phyloP scores from a whole-genome alignment of 2,797 vertebrate genomes.

The Borostomias antarcticus region DNA sequence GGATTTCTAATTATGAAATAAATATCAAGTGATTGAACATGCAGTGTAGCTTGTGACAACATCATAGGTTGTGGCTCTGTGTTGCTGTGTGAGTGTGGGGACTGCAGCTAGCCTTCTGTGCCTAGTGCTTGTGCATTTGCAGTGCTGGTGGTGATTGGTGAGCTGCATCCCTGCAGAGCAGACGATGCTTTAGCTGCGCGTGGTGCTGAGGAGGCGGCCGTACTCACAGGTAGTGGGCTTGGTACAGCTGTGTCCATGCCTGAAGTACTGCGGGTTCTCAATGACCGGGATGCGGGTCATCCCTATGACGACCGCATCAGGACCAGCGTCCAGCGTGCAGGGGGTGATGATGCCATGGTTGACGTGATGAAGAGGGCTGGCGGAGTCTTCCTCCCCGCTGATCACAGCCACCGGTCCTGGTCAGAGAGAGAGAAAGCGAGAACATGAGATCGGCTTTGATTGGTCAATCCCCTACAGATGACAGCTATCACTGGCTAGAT shows the following conservation, averaged over 20 bases:
- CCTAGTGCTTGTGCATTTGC: no score
- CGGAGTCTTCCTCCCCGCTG: conserved; percentile 97
- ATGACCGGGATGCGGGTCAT: conserved; percentile 98
- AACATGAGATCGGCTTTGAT: no score
- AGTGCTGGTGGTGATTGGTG: no score
- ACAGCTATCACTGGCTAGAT: no score
- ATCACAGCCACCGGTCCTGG: conserved; percentile 95
- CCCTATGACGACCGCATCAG: conserved; percentile 94
- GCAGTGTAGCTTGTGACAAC: no score
- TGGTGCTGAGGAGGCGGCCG: no score
- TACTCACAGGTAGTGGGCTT: conserved; percentile 95
- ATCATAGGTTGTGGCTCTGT: no score
- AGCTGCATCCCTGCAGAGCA: no score
- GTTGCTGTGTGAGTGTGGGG: no score
- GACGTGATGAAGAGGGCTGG: conserved; percentile 97
- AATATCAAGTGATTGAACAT: not conserved
- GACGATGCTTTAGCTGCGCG: no score
- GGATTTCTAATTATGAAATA: not conserved
- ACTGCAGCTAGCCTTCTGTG: no score
- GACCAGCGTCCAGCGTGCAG: conserved; percentile 88
- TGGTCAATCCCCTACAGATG: no score
- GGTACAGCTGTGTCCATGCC: conserved; percentile 97
- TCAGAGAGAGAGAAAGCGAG: conserved; percentile 21
- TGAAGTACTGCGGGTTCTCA: conserved; percentile 97
- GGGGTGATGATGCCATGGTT: conserved; percentile 96